Evolutionary conservation across 2,888 invertebrate genomes (phyloP).

Genomic region (Clistopyga incitator): DNA sequence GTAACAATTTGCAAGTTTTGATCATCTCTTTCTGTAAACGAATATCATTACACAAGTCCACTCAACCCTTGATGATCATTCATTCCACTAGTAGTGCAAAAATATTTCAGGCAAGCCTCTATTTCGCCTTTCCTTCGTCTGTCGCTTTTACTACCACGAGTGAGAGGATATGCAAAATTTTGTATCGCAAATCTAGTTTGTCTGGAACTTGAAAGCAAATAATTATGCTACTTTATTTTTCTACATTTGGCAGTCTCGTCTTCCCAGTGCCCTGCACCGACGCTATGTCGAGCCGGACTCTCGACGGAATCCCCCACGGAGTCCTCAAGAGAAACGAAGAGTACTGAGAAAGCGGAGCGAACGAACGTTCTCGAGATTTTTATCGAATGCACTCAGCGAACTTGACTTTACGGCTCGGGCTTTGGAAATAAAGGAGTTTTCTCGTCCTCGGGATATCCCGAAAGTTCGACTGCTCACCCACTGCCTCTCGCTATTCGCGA

Average conservation of each 20-base stretch:
- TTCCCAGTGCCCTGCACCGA: constrained; percentile 46
- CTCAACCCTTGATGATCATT: constrained; percentile 15
- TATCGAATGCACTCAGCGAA: constrained; percentile 70
- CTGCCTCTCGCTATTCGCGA: constrained; percentile 43
- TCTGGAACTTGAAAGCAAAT: constrained; percentile 14
- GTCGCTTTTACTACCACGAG: constrained; percentile 28
- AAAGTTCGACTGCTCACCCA: constrained; percentile 74
- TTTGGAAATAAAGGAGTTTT: constrained; percentile 68
- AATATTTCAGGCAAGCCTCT: constrained; percentile 42
- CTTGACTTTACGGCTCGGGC: constrained; percentile 58
- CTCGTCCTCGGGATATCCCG: constrained; percentile 65
- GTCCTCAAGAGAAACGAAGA: constrained; percentile 71
- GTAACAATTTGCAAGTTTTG: constrained; percentile 48
- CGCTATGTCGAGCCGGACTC: constrained; percentile 56
- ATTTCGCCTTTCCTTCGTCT: constrained; percentile 17
- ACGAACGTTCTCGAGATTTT: constrained; percentile 74
- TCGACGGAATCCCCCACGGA: constrained; percentile 69
- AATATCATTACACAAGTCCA: constrained; percentile 45
- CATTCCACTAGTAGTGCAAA: constrained; percentile 33
- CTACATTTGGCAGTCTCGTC: constrained; percentile 46
- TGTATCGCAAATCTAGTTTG: constrained; percentile 58
- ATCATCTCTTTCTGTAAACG: constrained; percentile 51
- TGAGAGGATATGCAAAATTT: constrained; percentile 43
- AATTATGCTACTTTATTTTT: constrained; percentile 27
- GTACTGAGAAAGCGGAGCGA: constrained; percentile 43